Evolutionary conservation across 2,113 vertebrate genomes (phyloP).

Genomic region (Catharus fuscescens): DNA sequence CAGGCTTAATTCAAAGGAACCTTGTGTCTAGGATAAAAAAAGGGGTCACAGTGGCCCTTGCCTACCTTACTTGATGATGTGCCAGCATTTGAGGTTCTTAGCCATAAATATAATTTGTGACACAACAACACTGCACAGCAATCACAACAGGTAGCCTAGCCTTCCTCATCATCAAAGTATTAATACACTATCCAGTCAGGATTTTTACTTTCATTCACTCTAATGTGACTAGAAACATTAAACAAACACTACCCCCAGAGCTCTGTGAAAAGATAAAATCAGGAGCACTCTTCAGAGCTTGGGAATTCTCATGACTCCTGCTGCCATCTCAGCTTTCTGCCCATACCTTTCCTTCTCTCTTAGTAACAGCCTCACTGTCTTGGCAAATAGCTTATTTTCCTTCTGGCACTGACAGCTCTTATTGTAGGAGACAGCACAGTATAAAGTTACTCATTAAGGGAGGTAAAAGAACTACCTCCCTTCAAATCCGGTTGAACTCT

Average conservation of each 20-base stretch:
- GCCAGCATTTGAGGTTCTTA: not conserved
- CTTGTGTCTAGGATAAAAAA: not conserved
- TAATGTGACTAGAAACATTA: not conserved
- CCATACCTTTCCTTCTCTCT: not conserved
- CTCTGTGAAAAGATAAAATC: not conserved
- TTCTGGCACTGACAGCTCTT: not conserved
- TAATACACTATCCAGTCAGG: not conserved
- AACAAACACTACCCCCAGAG: not conserved
- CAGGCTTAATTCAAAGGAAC: not conserved
- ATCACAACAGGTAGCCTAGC: not conserved
- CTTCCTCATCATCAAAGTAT: not conserved
- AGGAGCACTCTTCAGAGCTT: not conserved
- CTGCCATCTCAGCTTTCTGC: not conserved
- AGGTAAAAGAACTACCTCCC: not conserved
- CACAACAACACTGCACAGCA: not conserved
- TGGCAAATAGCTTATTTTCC: not conserved
- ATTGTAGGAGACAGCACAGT: not conserved
- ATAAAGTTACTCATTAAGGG: not conserved
- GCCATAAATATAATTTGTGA: not conserved
- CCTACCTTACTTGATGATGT: not conserved
- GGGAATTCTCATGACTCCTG: not conserved
- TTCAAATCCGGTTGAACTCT: conserved; percentile 14
- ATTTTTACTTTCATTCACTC: not conserved
- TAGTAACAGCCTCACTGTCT: not conserved
- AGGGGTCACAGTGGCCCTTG: not conserved